Evolutionary conservation across 2,888 invertebrate genomes (phyloP).

Genomic region (Mythimna impura): DNA sequence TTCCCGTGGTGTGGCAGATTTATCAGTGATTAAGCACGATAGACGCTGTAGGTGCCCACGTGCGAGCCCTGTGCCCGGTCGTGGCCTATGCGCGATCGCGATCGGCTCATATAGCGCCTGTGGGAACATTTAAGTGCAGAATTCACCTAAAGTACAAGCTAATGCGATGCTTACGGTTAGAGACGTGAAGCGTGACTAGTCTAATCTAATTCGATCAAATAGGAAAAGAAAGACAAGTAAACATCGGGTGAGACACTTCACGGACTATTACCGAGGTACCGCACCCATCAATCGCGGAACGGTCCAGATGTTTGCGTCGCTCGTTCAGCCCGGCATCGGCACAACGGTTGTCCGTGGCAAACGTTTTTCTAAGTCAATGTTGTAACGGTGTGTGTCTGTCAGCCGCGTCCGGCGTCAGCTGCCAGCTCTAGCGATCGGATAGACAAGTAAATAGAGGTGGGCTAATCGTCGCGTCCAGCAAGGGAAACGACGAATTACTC

Average conservation of each 20-base stretch:
- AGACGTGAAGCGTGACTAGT: constrained; percentile 65
- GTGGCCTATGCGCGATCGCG: constrained; percentile 82
- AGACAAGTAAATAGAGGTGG: constrained; percentile 89
- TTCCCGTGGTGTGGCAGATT: constrained; percentile 76
- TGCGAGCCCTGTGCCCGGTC: constrained; percentile 81
- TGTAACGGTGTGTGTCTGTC: constrained; percentile 89
- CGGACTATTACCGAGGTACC: constrained; percentile 70
- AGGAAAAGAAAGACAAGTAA: constrained; percentile 67
- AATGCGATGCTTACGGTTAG: constrained; percentile 58
- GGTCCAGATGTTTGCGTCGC: constrained; percentile 76
- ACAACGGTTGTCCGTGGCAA: constrained; percentile 82
- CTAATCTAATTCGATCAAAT: constrained; percentile 66
- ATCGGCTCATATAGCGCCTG: constrained; percentile 80
- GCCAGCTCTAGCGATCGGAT: constrained; percentile 84
- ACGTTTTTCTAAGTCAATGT: constrained; percentile 89
- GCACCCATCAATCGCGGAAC: constrained; percentile 75
- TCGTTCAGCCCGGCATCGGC: constrained; percentile 73
- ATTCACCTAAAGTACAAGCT: constrained; percentile 55
- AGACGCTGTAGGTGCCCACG: constrained; percentile 78
- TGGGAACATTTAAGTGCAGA: constrained; percentile 74
- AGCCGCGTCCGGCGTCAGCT: constrained; percentile 87
- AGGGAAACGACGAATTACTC: constrained; percentile 90
- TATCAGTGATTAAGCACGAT: constrained; percentile 84
- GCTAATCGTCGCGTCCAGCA: constrained; percentile 88
- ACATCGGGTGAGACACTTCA: constrained; percentile 74